Evolutionary conservation across 2,888 invertebrate species (phyloP).

Genomic region (Diaphora mendica): DNA sequence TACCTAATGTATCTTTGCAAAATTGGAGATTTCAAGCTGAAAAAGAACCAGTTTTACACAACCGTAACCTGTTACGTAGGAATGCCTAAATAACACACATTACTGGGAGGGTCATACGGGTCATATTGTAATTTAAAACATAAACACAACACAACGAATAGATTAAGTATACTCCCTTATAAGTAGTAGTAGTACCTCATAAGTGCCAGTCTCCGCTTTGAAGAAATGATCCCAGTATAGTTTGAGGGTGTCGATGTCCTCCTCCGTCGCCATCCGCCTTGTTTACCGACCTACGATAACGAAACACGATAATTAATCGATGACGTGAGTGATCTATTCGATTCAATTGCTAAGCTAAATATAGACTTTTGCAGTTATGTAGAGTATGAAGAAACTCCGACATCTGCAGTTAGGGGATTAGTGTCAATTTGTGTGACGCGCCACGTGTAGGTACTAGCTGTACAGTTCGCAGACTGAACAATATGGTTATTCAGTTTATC

Average conservation of each 20-base stretch:
- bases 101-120: not conserved
- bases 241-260: conserved; percentile 74
- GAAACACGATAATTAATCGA: conserved; percentile 19
- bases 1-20: too few relatives aligned
- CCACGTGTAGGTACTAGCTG: not conserved
- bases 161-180: not conserved
- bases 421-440: not conserved
- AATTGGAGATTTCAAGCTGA: too few relatives aligned
- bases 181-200: conserved; percentile 78
- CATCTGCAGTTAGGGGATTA: not conserved
- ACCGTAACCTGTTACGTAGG: too few relatives aligned
- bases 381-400: not conserved
- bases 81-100: too few relatives aligned
- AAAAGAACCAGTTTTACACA: too few relatives aligned
- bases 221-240: conserved; percentile 88
- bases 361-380: not conserved
- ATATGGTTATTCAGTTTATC: too few relatives aligned
- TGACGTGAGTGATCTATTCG: not conserved
- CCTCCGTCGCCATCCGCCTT: conserved; percentile 70
- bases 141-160: not conserved
- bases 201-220: conserved; percentile 87
- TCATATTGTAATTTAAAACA: not conserved
- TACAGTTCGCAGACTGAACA: too few relatives aligned
- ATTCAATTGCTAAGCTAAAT: not conserved
- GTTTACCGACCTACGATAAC: conserved; percentile 58